Evolutionary conservation across 2,888 invertebrate genomes (phyloP).

Genomic region (Mantis religiosa): DNA sequence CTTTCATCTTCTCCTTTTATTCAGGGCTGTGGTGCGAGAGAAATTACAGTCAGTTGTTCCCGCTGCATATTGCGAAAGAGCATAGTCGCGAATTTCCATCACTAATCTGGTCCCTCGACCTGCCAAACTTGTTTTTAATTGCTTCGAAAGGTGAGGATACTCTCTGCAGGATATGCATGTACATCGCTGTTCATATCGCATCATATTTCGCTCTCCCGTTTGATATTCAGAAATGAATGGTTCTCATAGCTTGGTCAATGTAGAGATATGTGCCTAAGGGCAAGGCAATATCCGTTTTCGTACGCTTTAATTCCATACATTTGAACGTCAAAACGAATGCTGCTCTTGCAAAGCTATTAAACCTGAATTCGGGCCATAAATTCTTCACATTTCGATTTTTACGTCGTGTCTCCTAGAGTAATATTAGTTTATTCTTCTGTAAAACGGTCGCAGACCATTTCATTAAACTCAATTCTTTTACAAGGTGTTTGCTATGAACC

Average conservation of each 20-base stretch:
- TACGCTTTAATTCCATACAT: too few species aligned
- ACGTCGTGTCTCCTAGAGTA: too few species aligned
- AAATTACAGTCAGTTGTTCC: neutral
- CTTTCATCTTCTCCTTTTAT: neutral
- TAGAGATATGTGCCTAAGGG: neutral
- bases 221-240: neutral
- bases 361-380: too few species aligned
- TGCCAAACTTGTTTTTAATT: neutral
- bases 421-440: too few species aligned
- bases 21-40: neutral
- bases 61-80: neutral
- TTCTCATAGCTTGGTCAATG: neutral
- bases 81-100: neutral
- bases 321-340: too few species aligned
- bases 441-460: too few species aligned
- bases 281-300: too few species aligned
- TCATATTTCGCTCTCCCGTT: neutral
- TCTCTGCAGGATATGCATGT: neutral
- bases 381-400: too few species aligned
- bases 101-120: neutral
- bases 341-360: too few species aligned
- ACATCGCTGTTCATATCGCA: neutral
- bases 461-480: too few species aligned
- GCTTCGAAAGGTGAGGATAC: neutral
- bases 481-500: too few species aligned